phyloP scores from a whole-genome alignment of 1,140 invertebrate genomes.

The Pseudomyrmex concolor region DNA sequence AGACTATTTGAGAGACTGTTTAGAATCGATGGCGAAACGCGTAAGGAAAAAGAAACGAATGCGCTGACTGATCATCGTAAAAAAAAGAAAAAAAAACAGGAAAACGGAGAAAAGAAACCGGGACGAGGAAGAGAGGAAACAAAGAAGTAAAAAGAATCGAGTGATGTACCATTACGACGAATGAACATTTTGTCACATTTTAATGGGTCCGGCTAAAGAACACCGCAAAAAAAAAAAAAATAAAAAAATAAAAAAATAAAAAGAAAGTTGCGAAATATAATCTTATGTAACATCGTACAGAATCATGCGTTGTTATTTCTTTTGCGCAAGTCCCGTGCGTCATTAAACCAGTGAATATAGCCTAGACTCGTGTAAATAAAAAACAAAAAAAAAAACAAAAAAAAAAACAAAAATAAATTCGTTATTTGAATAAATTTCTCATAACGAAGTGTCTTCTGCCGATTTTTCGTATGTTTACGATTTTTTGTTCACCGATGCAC shows the following conservation, averaged over 20 bases:
- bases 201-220: constrained; percentile 62
- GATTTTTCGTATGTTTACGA: no score
- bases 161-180: constrained; percentile 62
- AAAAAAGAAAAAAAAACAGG: not conserved
- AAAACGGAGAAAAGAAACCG: not conserved
- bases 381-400: no score
- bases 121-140: not conserved
- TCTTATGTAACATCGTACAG: constrained; percentile 79
- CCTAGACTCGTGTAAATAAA: no score
- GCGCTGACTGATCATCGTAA: constrained; percentile 49
- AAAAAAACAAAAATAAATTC: no score
- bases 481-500: no score
- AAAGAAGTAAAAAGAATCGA: constrained; percentile 22
- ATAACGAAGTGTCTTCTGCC: no score
- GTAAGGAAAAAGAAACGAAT: no score
- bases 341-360: no score
- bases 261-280: constrained; percentile 78
- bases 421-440: no score
- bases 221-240: constrained; percentile 50
- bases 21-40: constrained; percentile 41
- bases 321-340: constrained; percentile 34
- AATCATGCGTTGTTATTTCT: constrained; percentile 64
- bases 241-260: constrained; percentile 31
- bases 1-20: constrained; percentile 69
- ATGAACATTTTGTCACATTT: constrained; percentile 68